Base-by-base conservation (phyloP, 2,113 vertebrate genomes). In the Anguilla rostrata region DNA sequence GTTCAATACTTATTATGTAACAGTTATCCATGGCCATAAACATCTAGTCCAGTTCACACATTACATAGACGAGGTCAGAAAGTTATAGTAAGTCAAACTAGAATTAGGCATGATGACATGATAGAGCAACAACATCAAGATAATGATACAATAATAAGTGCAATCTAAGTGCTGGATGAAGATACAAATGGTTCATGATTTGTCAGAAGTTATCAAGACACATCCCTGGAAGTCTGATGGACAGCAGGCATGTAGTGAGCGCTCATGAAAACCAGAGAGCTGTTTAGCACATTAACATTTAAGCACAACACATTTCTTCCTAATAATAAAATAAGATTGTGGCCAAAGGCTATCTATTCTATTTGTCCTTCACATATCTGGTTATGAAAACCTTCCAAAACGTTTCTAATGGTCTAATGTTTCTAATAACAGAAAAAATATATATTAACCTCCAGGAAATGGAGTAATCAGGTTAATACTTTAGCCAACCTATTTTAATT, bases 401-500 rank as follows among this genome's bases (percentile, higher is more conserved):
- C 85, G 81, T 66, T 78, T 93, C 94, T 95, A 92, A 92, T 94
- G 89, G 90, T 91, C 88, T 46, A 46, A 46, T 46, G 43, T 46
- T 90, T 92, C 90, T 89, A 95, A 96, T 95, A 94, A 93, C 95
- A 95, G 90, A 92, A 80, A 79, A 86, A 83, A 79, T 92, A 92
- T 6, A 26, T 22, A 66, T 22, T 22, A 26, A 66, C 22, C 18
- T 22, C 60, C 93, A 94, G 95, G 95, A 95, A 92, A 89, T 91
- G 91, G 88, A 93, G 94, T 91, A 94, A 95, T 96, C 95, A 96
- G 95, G 94, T 94, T 96, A 96, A 94, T 93, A 94, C 92, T 95
- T 92, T 93, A 94, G 90, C 88, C 84, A 84, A 93, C 93, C 95
- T 95, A 95, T 97, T 97, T 94, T 96, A 95, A 97, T 96, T 95